Conservation (phyloP, 2,888 invertebrate species). For the Drosophila sordidula region DNA sequence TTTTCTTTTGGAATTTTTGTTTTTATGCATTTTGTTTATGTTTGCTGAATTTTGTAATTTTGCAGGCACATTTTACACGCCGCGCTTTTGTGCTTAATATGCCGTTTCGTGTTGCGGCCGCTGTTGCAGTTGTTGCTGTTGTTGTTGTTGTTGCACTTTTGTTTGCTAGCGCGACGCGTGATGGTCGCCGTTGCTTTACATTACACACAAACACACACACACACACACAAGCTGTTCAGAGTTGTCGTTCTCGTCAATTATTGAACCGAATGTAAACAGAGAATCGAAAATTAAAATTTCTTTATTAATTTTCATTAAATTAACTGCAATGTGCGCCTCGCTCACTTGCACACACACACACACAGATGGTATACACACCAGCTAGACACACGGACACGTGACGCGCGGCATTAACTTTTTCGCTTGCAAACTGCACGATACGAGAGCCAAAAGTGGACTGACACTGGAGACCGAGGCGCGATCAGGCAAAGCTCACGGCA, state of each 20-base stretch:
- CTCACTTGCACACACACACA: slow-evolving; percentile 18
- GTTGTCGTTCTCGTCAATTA: slow-evolving; percentile 46
- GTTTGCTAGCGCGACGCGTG: slow-evolving; percentile 53
- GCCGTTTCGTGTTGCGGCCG: slow-evolving; percentile 55
- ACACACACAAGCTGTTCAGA: slow-evolving; percentile 13
- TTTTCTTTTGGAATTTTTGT: slow-evolving; percentile 9
- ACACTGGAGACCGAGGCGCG: slow-evolving; percentile 55
- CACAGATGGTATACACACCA: slow-evolving; percentile 39
- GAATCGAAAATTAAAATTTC: slow-evolving; percentile 32
- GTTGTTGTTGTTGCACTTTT: slow-evolving; percentile 45
- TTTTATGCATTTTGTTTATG: slow-evolving; percentile 57
- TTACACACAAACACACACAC: slow-evolving; percentile 28
- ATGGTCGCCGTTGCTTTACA: slow-evolving; percentile 47
- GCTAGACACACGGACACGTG: slow-evolving; percentile 54
- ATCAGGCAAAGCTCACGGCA: slow-evolving; percentile 74
- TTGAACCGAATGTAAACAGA: slow-evolving; percentile 44
- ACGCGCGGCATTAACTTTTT: slow-evolving; percentile 54
- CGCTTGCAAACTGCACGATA: slow-evolving; percentile 62
- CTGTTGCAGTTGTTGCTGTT: slow-evolving; percentile 35
- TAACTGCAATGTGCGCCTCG: slow-evolving; percentile 36
- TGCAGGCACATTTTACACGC: slow-evolving; percentile 67
- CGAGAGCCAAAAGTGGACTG: slow-evolving; percentile 74
- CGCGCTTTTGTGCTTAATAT: slow-evolving; percentile 36
- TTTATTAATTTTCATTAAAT: slow-evolving; percentile 54
- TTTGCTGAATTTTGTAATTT: slow-evolving; percentile 70